Conservation (phyloP, 2,797 vertebrate genomes). For the Sebastes hopkinsi region DNA sequence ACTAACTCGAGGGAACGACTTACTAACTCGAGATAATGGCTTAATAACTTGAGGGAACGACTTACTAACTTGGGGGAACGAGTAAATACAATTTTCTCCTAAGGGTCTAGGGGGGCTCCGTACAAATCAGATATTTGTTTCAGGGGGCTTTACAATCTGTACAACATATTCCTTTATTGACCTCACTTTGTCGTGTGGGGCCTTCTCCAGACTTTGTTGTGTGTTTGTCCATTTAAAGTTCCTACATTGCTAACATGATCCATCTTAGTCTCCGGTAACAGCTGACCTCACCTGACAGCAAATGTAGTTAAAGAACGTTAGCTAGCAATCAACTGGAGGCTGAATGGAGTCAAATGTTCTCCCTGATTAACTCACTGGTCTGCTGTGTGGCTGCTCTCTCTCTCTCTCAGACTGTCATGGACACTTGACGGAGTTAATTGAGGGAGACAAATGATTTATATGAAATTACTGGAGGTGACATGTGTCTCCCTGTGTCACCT, state of each 20-base stretch:
- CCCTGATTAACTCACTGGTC: neutral
- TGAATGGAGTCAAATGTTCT: neutral
- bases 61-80: too few species aligned
- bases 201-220: neutral
- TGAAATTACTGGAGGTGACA: neutral
- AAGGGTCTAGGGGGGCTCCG: fast-evolving
- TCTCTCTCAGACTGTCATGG: neutral
- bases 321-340: neutral
- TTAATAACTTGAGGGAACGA: too few species aligned
- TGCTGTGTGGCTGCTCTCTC: neutral
- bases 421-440: conserved; percentile 2
- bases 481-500: neutral
- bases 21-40: too few species aligned
- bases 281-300: neutral
- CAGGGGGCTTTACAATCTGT: neutral
- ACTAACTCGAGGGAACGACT: too few species aligned
- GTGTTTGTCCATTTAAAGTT: neutral
- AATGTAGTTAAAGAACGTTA: neutral
- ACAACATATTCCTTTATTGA: neutral
- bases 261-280: neutral
- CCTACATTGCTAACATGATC: neutral
- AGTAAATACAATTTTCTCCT: too few species aligned
- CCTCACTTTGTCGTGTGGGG: neutral
- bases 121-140: neutral
- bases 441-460: conserved; percentile 15